Conservation (phyloP, 2,797 vertebrate genomes). For the Loriculus beryllinus region DNA sequence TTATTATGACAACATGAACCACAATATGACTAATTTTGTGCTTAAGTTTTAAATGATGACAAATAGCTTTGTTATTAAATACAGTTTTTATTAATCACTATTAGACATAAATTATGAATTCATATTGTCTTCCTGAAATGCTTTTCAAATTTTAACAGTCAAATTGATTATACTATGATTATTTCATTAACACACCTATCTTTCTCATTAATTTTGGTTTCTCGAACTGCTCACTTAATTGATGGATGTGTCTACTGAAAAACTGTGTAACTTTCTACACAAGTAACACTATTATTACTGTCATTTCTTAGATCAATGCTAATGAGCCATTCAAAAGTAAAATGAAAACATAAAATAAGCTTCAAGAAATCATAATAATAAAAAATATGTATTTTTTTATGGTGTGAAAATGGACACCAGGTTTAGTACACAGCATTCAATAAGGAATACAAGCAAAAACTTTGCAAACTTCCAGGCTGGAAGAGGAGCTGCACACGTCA, state of each 20-base stretch:
- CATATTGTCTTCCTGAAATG: conserved; percentile 81
- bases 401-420: conserved; percentile 21
- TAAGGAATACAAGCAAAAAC: neutral
- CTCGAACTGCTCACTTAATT: conserved; percentile 80
- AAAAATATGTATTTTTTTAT: neutral
- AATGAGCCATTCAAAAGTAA: conserved; percentile 77
- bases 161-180: conserved; percentile 89
- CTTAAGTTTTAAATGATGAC: conserved; percentile 82
- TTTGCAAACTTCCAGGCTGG: neutral
- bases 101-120: conserved; percentile 85
- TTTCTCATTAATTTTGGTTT: conserved; percentile 87
- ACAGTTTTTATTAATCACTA: conserved; percentile 86
- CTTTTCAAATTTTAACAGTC: conserved; percentile 86
- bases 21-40: conserved; percentile 78
- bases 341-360: conserved; percentile 72
- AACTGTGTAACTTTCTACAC: conserved; percentile 79
- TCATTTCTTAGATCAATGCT: conserved; percentile 78
- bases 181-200: conserved; percentile 88
- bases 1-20: conserved; percentile 75
- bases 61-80: conserved; percentile 87
- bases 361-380: conserved; percentile 33
- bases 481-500: neutral
- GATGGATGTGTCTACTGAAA: conserved; percentile 83
- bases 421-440: neutral
- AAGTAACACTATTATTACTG: conserved; percentile 84